Conservation (phyloP, 2,113 vertebrate genomes). For the mouse (Mus musculus) region GRCm39 chr15:8411001-8411500, state of each 20-base stretch:
- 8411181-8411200: constrained; percentile 50
- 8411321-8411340: neutral
- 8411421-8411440: neutral
- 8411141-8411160: constrained; percentile 44
- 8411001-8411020: neutral
- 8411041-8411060: neutral
- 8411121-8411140: constrained; percentile 21
- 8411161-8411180: neutral
- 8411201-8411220: constrained; percentile 37
- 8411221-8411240: neutral
- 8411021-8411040: neutral
- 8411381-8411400: neutral
- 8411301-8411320: neutral
- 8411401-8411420: neutral
- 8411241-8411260: constrained; percentile 17
- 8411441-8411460: neutral
- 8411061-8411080: neutral
- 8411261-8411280: neutral
- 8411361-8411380: constrained; percentile 7
- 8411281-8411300: constrained; percentile 13
- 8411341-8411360: neutral
- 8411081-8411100: neutral
- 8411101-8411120: constrained; percentile 17
- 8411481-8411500: neutral
- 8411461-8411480: neutral